phyloP scores from a whole-genome alignment of 2,113 vertebrate genomes.

The Antigone vipio region DNA sequence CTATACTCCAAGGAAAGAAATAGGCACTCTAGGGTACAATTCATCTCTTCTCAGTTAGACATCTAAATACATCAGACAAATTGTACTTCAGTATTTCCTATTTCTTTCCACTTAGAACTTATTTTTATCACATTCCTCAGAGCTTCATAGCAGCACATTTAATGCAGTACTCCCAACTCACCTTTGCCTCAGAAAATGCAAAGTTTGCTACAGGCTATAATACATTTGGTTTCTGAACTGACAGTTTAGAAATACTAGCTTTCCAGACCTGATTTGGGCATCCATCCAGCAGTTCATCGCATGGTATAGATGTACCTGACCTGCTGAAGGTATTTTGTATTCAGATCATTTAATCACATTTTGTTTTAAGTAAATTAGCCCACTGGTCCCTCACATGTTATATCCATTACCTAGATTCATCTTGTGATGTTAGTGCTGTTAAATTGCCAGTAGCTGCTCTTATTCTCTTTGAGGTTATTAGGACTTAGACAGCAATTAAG shows the following conservation, averaged over 20 bases:
- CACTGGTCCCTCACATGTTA: slow-evolving; percentile 57
- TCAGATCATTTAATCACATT: slow-evolving; percentile 61
- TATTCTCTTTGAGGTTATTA: slow-evolving; percentile 67
- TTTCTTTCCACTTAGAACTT: slow-evolving; percentile 7
- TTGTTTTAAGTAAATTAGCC: slow-evolving; percentile 62
- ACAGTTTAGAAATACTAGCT: neutral
- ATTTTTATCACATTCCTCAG: neutral
- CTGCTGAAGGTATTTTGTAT: slow-evolving; percentile 39
- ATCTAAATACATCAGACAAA: slow-evolving; percentile 5
- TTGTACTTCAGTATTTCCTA: neutral
- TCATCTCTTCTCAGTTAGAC: neutral
- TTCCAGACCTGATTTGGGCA: slow-evolving; percentile 29
- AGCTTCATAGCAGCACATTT: neutral
- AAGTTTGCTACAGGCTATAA: slow-evolving; percentile 10
- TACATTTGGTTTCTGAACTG: slow-evolving; percentile 4
- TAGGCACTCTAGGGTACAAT: neutral
- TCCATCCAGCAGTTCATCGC: slow-evolving; percentile 7
- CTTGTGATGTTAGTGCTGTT: slow-evolving; percentile 53
- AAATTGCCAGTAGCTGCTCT: slow-evolving; percentile 66
- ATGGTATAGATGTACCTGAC: neutral
- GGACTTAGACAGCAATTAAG: slow-evolving; percentile 67
- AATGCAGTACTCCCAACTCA: neutral
- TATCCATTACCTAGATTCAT: slow-evolving; percentile 63
- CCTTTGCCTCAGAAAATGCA: slow-evolving; percentile 20
- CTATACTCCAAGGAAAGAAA: neutral